Percentiles rank a stretch among this genome's conserved stretches.
phyloP scores from a whole-genome alignment of 37 sponge, comb jelly and placozoan species.

The Spongia lamella region DNA sequence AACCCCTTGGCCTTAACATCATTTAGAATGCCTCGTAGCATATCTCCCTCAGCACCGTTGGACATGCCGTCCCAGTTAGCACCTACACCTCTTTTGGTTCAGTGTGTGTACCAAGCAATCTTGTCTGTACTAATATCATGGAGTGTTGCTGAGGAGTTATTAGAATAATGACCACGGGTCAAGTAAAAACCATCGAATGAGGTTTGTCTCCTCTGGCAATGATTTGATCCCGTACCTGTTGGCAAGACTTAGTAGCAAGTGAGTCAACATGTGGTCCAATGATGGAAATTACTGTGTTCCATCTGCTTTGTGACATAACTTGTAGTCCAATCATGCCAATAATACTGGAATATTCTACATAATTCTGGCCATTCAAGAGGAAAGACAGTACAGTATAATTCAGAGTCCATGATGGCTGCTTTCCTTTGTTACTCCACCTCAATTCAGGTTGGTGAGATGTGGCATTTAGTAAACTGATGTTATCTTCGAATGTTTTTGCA shows the following conservation, averaged over 20 bases:
- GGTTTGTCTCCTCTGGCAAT: too few species aligned
- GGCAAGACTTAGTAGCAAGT: conserved; percentile 17
- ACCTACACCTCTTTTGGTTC: background rate
- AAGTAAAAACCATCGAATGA: too few species aligned
- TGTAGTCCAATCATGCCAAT: conserved; percentile 1
- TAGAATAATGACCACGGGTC: background rate
- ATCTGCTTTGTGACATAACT: background rate
- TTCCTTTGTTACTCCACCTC: too few species aligned
- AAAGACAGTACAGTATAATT: conserved; percentile 7
- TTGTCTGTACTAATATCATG: background rate
- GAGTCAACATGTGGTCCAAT: conserved; percentile 1
- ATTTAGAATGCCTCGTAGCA: conserved; percentile 15
- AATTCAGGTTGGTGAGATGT: too few species aligned
- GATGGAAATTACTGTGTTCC: background rate
- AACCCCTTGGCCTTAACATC: conserved; percentile 22
- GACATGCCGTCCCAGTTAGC: conserved; percentile 13
- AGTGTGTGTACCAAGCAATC: conserved; percentile 1
- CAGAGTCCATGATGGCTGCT: background rate
- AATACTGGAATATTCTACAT: background rate
- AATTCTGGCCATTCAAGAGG: conserved; percentile 13
- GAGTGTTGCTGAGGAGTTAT: conserved; percentile 11
- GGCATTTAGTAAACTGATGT: too few species aligned
- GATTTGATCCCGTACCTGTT: background rate
- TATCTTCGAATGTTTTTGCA: too few species aligned
- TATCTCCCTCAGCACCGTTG: conserved; percentile 21